A percentile compares a stretch with the other conserved stretches of the same genome.
These are phyloP conservation scores for Pantala flavescens DNA, from an alignment of 1,140 invertebrate genomes.

Conservation along the genomic window DNA sequence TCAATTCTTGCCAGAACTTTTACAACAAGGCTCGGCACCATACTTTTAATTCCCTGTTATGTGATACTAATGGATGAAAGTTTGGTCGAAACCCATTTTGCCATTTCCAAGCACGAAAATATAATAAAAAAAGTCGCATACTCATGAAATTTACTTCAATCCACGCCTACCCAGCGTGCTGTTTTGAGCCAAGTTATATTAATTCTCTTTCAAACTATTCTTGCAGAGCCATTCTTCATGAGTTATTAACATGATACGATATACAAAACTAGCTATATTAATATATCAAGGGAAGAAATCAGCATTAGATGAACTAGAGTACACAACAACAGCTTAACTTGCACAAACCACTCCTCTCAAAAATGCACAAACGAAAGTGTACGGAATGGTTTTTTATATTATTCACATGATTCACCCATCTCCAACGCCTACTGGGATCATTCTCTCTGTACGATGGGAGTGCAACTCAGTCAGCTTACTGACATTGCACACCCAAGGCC, in stretches of 20 bases:
- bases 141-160: constrained; percentile 19
- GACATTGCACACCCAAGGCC: background rate
- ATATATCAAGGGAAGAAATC: constrained; percentile 21
- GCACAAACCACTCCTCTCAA: constrained; percentile 20
- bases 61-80: constrained; percentile 8
- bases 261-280: constrained; percentile 22
- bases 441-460: constrained; percentile 18
- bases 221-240: constrained; percentile 12
- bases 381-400: constrained; percentile 19
- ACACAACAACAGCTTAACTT: constrained; percentile 19
- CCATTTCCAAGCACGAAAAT: background rate
- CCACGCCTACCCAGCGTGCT: background rate
- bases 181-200: constrained; percentile 15
- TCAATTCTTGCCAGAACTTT: constrained; percentile 21
- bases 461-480: constrained; percentile 18
- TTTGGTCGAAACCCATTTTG: constrained; percentile 9
- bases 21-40: constrained; percentile 23
- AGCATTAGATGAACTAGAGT: constrained; percentile 19
- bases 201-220: constrained; percentile 7
- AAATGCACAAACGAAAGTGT: constrained; percentile 21
- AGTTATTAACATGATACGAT: constrained; percentile 20
- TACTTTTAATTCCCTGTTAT: constrained; percentile 16
- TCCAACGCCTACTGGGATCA: background rate
- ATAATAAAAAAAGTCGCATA: constrained; percentile 2
- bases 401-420: constrained; percentile 1